phyloP scores from a whole-genome alignment of 2,113 vertebrate genomes.

The Anolis sagrei region DNA sequence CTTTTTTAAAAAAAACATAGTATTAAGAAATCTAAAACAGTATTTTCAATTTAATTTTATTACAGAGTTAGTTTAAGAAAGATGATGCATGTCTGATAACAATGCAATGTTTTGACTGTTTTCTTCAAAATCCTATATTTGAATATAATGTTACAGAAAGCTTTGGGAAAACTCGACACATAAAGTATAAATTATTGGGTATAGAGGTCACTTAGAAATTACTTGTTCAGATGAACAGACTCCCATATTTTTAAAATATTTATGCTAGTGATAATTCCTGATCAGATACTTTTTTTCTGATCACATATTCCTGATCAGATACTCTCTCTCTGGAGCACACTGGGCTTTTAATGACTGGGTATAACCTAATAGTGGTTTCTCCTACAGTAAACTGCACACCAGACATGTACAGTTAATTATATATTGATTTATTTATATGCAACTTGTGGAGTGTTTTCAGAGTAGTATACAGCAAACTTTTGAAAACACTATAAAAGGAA shows the following conservation, averaged over 20 bases:
- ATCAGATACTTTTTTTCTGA: neutral
- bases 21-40: neutral
- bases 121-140: neutral
- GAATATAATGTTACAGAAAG: neutral
- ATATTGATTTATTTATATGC: neutral
- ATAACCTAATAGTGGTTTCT: neutral
- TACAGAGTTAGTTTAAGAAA: neutral
- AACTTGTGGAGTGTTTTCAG: neutral
- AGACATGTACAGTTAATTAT: neutral
- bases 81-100: neutral
- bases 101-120: neutral
- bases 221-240: neutral
- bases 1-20: neutral
- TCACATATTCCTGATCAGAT: too few species aligned
- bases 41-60: slow-evolving; percentile 1
- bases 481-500: neutral
- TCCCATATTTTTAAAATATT: neutral
- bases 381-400: neutral
- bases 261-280: neutral
- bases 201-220: neutral
- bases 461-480: neutral
- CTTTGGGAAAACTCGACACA: neutral
- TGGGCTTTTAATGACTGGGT: neutral
- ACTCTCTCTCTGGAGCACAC: neutral
- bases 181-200: neutral